phyloP scores from a whole-genome alignment of 2,113 vertebrate genomes.

The Lagopus leucura region DNA sequence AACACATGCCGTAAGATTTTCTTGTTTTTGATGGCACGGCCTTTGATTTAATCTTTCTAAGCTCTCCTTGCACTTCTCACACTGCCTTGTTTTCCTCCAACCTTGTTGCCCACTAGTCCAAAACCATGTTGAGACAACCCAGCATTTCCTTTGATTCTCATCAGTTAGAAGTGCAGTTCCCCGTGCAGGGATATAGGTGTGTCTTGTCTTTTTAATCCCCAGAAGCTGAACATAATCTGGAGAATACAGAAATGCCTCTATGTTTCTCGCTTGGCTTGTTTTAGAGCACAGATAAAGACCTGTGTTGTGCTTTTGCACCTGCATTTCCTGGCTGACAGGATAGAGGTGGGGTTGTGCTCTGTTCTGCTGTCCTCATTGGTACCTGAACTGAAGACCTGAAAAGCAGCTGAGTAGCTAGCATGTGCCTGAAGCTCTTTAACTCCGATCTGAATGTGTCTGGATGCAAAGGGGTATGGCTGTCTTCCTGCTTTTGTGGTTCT shows the following conservation, averaged over 20 bases:
- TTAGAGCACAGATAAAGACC: background rate
- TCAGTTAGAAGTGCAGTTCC: background rate
- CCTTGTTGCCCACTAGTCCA: background rate
- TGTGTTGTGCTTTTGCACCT: background rate
- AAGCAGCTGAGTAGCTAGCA: background rate
- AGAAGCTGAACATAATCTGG: background rate
- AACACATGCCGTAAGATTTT: fast-evolving
- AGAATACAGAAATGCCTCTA: background rate
- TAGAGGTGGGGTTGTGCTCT: background rate
- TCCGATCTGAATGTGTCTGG: background rate
- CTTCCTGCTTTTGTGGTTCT: background rate
- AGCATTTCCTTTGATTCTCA: background rate
- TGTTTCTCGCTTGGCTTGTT: background rate
- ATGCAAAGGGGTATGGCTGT: background rate
- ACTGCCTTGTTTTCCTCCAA: background rate
- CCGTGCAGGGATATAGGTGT: background rate
- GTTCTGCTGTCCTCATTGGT: background rate
- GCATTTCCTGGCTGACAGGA: background rate
- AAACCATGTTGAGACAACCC: background rate
- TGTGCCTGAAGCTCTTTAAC: background rate
- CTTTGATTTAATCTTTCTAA: background rate
- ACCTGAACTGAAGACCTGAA: background rate
- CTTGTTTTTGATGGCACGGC: background rate
- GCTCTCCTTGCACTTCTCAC: background rate
- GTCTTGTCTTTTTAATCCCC: background rate